These are phyloP conservation scores for Brachirus orientalis DNA, from an alignment of 2,113 vertebrate genomes.

Conservation along the genomic window DNA sequence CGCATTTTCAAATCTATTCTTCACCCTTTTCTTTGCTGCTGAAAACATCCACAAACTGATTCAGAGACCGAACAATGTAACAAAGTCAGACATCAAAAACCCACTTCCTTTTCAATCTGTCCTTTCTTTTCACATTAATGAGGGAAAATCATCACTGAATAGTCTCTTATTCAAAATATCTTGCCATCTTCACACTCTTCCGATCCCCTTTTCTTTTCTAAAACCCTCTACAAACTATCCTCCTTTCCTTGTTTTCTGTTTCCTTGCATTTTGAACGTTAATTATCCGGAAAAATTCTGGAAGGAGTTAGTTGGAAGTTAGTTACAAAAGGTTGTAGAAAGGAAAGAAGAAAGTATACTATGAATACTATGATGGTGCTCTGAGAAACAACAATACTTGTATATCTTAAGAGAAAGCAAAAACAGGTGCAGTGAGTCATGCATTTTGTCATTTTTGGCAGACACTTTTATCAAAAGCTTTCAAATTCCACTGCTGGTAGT, in stretches of 20 bases:
- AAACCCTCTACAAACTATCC: slow-evolving; percentile 7
- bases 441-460: no score
- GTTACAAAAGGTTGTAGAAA: no score
- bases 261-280: slow-evolving; percentile 22
- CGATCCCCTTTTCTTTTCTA: slow-evolving; percentile 23
- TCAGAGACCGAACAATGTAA: slow-evolving; percentile 41
- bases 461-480: no score
- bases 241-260: slow-evolving; percentile 23
- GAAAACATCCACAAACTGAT: slow-evolving; percentile 51
- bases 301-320: no score
- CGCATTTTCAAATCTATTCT: slow-evolving; percentile 61
- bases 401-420: background rate
- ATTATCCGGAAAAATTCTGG: no score
- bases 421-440: background rate
- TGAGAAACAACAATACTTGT: slow-evolving; percentile 18
- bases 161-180: slow-evolving; percentile 39
- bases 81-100: no score
- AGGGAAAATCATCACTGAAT: slow-evolving; percentile 38
- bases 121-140: slow-evolving; percentile 52
- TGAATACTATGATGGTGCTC: no score
- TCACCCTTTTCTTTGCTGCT: slow-evolving; percentile 21
- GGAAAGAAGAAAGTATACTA: no score
- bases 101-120: slow-evolving; percentile 10
- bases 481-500: no score
- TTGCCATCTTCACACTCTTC: slow-evolving; percentile 27